A percentile compares a stretch with the other conserved stretches of the same genome.
These are phyloP conservation scores for Calosoma granatense DNA, from an alignment of 1,140 invertebrate genomes.

Conservation along the genomic window DNA sequence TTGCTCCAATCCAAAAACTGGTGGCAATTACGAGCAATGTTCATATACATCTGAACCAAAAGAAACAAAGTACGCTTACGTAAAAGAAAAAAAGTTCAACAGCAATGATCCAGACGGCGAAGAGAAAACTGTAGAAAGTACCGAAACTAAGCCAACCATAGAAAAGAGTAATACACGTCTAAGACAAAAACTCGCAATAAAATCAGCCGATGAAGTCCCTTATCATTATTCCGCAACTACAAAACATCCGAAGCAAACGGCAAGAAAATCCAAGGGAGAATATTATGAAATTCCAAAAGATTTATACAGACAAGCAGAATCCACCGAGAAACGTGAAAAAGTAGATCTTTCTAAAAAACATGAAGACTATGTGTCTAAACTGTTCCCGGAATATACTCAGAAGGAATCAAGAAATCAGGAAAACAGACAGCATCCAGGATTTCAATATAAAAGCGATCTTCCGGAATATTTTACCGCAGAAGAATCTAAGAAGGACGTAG, in stretches of 20 bases:
- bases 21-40: conserved; percentile 60
- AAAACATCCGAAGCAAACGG: conserved; percentile 9
- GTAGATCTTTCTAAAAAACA: conserved; percentile 8
- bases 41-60: conserved; percentile 56
- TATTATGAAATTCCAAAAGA: conserved; percentile 15
- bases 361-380: conserved; percentile 18
- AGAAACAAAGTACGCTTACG: conserved; percentile 58
- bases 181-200: conserved; percentile 2
- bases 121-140: conserved; percentile 29
- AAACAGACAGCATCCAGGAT: conserved; percentile 31
- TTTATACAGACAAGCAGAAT: conserved; percentile 12
- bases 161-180: conserved; percentile 10
- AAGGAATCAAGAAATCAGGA: conserved; percentile 28
- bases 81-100: conserved; percentile 46
- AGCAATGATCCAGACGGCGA: conserved; percentile 41
- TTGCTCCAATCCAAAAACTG: conserved; percentile 55
- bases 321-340: conserved; percentile 9
- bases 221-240: neutral
- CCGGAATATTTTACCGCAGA: conserved; percentile 38
- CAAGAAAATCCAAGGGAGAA: neutral
- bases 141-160: conserved; percentile 26
- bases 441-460: conserved; percentile 37
- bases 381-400: conserved; percentile 34
- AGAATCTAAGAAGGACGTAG: conserved; percentile 49
- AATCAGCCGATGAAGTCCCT: conserved; percentile 14